Conservation (phyloP, 2,797 vertebrate species). For the Pterois miles region DNA sequence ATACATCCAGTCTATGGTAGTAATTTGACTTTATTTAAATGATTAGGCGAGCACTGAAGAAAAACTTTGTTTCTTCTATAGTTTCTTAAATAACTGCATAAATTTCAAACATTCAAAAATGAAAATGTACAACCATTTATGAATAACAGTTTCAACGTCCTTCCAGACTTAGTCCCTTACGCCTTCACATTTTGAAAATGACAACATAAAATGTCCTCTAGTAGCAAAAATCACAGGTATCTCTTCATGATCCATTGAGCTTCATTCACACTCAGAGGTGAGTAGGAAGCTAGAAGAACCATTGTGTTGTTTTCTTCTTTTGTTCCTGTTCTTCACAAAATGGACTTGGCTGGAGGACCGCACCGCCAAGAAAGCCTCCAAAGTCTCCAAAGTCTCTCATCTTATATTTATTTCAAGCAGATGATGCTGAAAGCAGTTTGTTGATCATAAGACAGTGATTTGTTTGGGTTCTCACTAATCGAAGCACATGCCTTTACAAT, state of each 20-base stretch:
- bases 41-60: slow-evolving; percentile 79
- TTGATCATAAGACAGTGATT: slow-evolving; percentile 45
- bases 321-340: slow-evolving; percentile 27
- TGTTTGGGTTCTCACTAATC: slow-evolving; percentile 23
- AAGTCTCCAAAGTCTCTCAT: slow-evolving; percentile 32
- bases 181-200: slow-evolving; percentile 54
- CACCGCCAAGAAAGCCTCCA: slow-evolving; percentile 20
- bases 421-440: slow-evolving; percentile 47
- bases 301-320: slow-evolving; percentile 18
- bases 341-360: slow-evolving; percentile 28
- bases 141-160: slow-evolving; percentile 63
- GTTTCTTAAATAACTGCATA: slow-evolving; percentile 82
- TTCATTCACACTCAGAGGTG: slow-evolving; percentile 22
- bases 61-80: slow-evolving; percentile 72
- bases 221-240: slow-evolving; percentile 48
- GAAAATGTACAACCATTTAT: slow-evolving; percentile 80
- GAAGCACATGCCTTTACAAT: slow-evolving; percentile 66
- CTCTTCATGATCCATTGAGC: slow-evolving; percentile 35
- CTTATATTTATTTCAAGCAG: slow-evolving; percentile 43
- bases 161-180: slow-evolving; percentile 52
- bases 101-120: slow-evolving; percentile 81
- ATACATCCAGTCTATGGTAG: slow-evolving; percentile 53
- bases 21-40: slow-evolving; percentile 85
- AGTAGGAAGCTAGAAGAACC: slow-evolving; percentile 38
- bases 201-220: slow-evolving; percentile 61